Evolutionary conservation across 2,888 invertebrate genomes (phyloP).

Genomic region (Apeira syringaria): DNA sequence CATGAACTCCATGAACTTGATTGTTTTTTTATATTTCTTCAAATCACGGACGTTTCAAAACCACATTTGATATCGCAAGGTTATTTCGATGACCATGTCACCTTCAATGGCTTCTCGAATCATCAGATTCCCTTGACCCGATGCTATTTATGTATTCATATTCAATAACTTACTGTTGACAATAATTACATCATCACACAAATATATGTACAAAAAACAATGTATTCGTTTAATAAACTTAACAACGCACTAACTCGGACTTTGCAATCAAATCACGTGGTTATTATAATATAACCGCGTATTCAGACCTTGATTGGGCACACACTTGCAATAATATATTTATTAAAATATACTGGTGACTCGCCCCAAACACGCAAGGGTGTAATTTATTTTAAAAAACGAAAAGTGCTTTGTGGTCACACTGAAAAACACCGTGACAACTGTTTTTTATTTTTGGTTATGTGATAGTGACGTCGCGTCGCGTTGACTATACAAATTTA

Average conservation of each 20-base stretch:
- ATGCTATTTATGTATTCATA: slow-evolving; percentile 6
- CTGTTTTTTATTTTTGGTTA: no score
- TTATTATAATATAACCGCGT: slow-evolving; percentile 22
- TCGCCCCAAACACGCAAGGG: neutral
- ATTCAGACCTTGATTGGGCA: slow-evolving; percentile 9
- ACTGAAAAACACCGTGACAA: no score
- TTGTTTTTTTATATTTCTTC: no score
- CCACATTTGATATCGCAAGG: no score
- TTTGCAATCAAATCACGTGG: slow-evolving; percentile 18
- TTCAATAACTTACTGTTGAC: slow-evolving; percentile 1
- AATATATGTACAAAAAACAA: neutral
- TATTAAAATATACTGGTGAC: neutral
- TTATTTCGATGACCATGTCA: no score
- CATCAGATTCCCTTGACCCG: slow-evolving; percentile 11
- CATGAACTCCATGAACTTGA: no score
- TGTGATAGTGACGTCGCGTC: no score
- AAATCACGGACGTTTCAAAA: no score
- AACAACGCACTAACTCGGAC: slow-evolving; percentile 4
- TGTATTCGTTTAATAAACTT: slow-evolving; percentile 1
- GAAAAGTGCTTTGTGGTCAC: no score
- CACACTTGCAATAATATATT: slow-evolving; percentile 7
- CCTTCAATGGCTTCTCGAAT: neutral
- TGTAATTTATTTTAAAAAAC: no score
- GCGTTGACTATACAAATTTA: no score
- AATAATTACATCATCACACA: slow-evolving; percentile 2